Percentiles rank a stretch among this genome's conserved stretches.
phyloP scores from a whole-genome alignment of 1,140 invertebrate species.

The Rhopalosiphum padi region DNA sequence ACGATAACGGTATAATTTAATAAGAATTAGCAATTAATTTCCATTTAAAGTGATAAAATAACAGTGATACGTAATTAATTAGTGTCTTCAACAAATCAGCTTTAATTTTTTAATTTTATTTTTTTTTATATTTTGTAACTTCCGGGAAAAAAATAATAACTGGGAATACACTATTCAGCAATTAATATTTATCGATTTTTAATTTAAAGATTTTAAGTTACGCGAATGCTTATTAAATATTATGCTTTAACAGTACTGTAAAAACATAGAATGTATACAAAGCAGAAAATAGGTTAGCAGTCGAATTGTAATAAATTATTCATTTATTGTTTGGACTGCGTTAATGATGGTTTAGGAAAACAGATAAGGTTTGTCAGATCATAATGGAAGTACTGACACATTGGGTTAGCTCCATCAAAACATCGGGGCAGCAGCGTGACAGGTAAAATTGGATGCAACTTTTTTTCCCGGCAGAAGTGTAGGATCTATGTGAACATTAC shows the following conservation, averaged over 20 bases:
- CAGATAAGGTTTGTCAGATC: not conserved
- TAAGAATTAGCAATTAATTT: not conserved
- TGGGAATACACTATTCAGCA: not conserved
- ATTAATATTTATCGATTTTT: not conserved
- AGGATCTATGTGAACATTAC: not conserved
- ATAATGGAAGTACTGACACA: not conserved
- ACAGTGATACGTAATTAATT: slow-evolving; percentile 2
- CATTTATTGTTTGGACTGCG: not conserved
- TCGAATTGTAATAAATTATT: not conserved
- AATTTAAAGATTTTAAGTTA: not conserved
- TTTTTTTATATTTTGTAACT: not conserved
- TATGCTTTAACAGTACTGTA: not conserved
- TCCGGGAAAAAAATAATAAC: not conserved
- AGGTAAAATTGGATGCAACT: not conserved
- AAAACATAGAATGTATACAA: not conserved
- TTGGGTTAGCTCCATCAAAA: not conserved
- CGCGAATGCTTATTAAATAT: not conserved
- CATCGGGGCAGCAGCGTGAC: not conserved
- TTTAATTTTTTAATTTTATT: not conserved
- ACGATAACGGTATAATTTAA: not conserved
- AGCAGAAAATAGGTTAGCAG: not conserved
- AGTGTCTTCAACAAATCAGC: not conserved
- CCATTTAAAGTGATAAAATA: not conserved
- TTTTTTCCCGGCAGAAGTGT: not conserved
- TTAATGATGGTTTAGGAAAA: not conserved